These are phyloP conservation scores for Nebria ingens DNA, from an alignment of 1,140 invertebrate genomes.

Conservation along the genomic window DNA sequence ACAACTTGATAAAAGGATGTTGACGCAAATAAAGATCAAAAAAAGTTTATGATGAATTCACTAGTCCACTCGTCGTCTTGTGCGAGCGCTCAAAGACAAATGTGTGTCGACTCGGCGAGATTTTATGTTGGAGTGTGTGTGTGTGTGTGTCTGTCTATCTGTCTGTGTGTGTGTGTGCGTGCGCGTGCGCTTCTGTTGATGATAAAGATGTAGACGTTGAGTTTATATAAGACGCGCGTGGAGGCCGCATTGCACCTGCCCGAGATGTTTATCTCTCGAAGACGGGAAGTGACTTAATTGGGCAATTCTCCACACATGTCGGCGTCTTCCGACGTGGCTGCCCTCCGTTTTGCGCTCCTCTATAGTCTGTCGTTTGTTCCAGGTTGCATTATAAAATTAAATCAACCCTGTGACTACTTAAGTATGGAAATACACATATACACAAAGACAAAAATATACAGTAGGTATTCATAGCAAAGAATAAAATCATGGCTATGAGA, in stretches of 20 bases:
- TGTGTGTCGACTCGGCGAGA: not conserved
- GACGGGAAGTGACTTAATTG: slow-evolving; percentile 7
- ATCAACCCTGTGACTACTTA: not conserved
- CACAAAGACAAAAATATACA: no score
- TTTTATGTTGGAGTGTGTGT: not conserved
- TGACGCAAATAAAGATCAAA: slow-evolving; percentile 21
- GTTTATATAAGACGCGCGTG: slow-evolving; percentile 2
- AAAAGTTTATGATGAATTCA: slow-evolving; percentile 16
- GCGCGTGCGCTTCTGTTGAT: not conserved
- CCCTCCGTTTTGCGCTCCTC: not conserved
- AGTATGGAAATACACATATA: not conserved
- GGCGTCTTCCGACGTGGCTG: not conserved
- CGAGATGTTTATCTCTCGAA: slow-evolving; percentile 4
- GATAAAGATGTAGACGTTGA: not conserved
- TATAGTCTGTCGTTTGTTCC: not conserved
- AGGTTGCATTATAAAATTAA: not conserved
- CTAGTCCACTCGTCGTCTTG: no score
- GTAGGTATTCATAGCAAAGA: no score
- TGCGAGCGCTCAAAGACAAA: not conserved
- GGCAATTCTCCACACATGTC: slow-evolving; percentile 6
- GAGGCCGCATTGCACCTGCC: not conserved
- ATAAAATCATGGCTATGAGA: no score
- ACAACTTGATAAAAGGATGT: slow-evolving; percentile 32
- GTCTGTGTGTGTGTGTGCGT: not conserved
- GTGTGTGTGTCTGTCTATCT: not conserved